Conservation (phyloP, 2,888 invertebrate genomes). For the Hypselothyrea guttata region DNA sequence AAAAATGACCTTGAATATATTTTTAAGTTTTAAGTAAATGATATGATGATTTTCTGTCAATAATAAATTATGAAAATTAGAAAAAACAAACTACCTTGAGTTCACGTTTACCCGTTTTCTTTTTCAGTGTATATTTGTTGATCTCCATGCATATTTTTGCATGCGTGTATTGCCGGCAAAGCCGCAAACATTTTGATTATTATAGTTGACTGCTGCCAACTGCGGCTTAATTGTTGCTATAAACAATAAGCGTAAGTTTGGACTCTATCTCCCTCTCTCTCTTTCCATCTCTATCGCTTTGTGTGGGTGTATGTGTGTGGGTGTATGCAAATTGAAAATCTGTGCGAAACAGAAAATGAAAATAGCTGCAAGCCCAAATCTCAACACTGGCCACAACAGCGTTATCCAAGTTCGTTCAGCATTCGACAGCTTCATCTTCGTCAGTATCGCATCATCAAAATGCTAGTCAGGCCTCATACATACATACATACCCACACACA, state of each 20-base stretch:
- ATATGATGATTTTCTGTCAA: too few species aligned
- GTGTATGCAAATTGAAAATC: conserved; percentile 33
- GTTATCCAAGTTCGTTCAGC: conserved; percentile 21
- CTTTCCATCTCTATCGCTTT: conserved; percentile 1
- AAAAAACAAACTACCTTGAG: too few species aligned
- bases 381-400: conserved; percentile 25
- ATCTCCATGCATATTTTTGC: conserved; percentile 18
- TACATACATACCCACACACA: too few species aligned
- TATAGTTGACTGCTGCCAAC: conserved; percentile 52
- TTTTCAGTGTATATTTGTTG: neutral
- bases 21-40: too few species aligned
- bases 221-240: conserved; percentile 65
- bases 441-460: conserved; percentile 44
- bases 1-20: too few species aligned
- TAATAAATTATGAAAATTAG: too few species aligned
- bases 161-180: conserved; percentile 29
- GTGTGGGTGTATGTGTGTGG: conserved; percentile 3
- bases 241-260: conserved; percentile 69
- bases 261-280: conserved; percentile 15
- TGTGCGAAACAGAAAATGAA: conserved; percentile 41
- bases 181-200: conserved; percentile 62
- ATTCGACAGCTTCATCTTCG: conserved; percentile 26
- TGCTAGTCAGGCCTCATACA: conserved; percentile 56
- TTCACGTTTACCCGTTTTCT: neutral
- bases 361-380: conserved; percentile 28